phyloP scores from a whole-genome alignment of 2,888 invertebrate species.

The Ormyrus nitidulus region DNA sequence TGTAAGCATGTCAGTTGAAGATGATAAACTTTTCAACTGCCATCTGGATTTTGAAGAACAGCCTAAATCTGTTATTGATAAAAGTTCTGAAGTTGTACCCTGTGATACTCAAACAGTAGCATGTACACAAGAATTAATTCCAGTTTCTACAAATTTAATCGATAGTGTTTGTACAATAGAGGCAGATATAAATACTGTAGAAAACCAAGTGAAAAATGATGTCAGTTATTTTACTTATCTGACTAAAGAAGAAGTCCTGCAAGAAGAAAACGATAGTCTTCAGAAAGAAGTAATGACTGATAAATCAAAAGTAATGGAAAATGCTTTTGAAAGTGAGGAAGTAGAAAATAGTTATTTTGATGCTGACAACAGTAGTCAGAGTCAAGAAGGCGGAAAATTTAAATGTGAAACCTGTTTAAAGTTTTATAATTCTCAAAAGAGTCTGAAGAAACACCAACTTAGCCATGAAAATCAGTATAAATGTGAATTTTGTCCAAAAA shows the following conservation, averaged over 20 bases:
- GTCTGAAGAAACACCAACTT: conserved; percentile 70
- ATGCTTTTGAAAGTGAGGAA: conserved; percentile 66
- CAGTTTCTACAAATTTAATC: conserved; percentile 56
- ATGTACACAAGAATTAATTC: conserved; percentile 57
- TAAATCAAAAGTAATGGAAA: conserved; percentile 65
- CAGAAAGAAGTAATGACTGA: conserved; percentile 65
- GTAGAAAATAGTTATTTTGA: conserved; percentile 64
- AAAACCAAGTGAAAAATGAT: conserved; percentile 46
- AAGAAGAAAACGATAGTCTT: conserved; percentile 55
- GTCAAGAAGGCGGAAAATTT: conserved; percentile 63
- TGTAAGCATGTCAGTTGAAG: conserved; percentile 56
- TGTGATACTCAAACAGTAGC: conserved; percentile 50
- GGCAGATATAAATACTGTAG: conserved; percentile 30
- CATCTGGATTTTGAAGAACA: conserved; percentile 62
- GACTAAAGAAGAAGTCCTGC: conserved; percentile 41
- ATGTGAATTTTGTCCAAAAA: conserved; percentile 69
- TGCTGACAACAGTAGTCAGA: conserved; percentile 53
- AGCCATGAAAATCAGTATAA: conserved; percentile 71
- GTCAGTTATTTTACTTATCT: conserved; percentile 50
- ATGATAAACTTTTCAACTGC: conserved; percentile 64
- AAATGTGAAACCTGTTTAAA: conserved; percentile 70
- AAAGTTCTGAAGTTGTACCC: conserved; percentile 45
- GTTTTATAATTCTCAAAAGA: conserved; percentile 69
- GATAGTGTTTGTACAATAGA: conserved; percentile 51
- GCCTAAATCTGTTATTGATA: conserved; percentile 38